phyloP scores from a whole-genome alignment of 2,888 invertebrate genomes.

The Leucophenga montana region DNA sequence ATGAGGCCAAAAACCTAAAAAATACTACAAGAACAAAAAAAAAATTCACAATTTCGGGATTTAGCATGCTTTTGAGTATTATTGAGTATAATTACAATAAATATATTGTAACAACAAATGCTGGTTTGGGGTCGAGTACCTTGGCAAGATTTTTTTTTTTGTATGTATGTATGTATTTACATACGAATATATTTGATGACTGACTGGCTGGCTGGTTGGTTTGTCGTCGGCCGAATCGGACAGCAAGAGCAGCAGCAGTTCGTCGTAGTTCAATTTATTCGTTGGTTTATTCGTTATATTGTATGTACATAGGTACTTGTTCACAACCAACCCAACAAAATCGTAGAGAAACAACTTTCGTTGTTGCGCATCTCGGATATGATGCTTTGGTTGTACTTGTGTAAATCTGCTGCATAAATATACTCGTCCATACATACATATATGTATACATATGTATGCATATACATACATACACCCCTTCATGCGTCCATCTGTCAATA shows the following conservation, averaged over 20 bases:
- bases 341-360: not conserved
- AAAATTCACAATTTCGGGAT: slow-evolving; percentile 55
- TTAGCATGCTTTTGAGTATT: slow-evolving; percentile 44
- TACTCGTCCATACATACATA: slow-evolving; percentile 10
- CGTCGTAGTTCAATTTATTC: slow-evolving; percentile 31
- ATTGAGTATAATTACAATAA: slow-evolving; percentile 27
- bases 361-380: slow-evolving; percentile 2
- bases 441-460: too few species aligned
- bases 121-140: slow-evolving; percentile 5
- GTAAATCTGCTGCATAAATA: slow-evolving; percentile 25
- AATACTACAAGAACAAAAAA: slow-evolving; percentile 21
- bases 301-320: too few species aligned
- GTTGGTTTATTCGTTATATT: slow-evolving; percentile 18
- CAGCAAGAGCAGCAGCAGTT: not conserved
- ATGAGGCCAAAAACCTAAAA: slow-evolving; percentile 1
- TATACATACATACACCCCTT: slow-evolving; percentile 15
- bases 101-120: slow-evolving; percentile 58
- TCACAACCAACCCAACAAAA: slow-evolving; percentile 6
- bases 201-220: slow-evolving; percentile 18
- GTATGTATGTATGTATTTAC: slow-evolving; percentile 20
- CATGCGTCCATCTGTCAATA: not conserved
- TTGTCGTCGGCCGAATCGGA: slow-evolving; percentile 40
- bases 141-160: slow-evolving; percentile 44
- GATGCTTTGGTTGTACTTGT: slow-evolving; percentile 22
- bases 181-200: slow-evolving; percentile 1